Conservation (phyloP, 35 echinoderm and acorn worm genomes). For the Amphiura filiformis region DNA sequence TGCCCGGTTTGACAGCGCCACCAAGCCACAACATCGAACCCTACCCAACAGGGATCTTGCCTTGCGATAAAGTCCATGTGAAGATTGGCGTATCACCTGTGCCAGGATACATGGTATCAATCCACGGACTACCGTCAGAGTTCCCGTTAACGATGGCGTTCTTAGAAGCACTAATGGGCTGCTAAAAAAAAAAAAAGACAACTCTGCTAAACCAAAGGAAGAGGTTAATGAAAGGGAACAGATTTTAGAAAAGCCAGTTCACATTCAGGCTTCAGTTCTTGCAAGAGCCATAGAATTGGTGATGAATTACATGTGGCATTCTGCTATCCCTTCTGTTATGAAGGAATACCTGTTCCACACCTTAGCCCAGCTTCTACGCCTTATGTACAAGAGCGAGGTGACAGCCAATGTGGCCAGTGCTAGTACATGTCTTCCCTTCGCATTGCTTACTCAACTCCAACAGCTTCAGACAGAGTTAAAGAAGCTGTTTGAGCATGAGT, state of each 20-base stretch:
- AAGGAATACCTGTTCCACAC: constrained; percentile 76
- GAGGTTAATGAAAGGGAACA: constrained; percentile 50
- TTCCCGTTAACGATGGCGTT: constrained; percentile 67
- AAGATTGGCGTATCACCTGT: constrained; percentile 63
- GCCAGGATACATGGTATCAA: constrained; percentile 36
- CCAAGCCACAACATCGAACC: constrained; percentile 54
- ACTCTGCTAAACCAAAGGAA: constrained; percentile 15
- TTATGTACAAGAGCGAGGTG: constrained; percentile 55
- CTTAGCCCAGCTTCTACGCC: constrained; percentile 62
- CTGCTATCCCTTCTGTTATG: constrained; percentile 46
- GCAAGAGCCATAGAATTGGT: constrained; percentile 49
- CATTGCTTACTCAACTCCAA: constrained; percentile 44
- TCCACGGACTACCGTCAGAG: constrained; percentile 67
- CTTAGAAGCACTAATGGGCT: constrained; percentile 55
- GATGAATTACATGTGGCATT: constrained; percentile 47
- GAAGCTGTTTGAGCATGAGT: constrained; percentile 61
- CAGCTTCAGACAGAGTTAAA: constrained; percentile 41
- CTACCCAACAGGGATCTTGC: constrained; percentile 62
- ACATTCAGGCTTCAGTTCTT: constrained; percentile 34
- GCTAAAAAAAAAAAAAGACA: constrained; percentile 17
- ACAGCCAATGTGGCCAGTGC: constrained; percentile 34
- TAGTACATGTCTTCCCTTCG: constrained; percentile 32
- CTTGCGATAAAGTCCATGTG: constrained; percentile 61
- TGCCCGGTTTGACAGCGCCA: constrained; percentile 59
- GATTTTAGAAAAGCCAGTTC: constrained; percentile 40